Evolutionary conservation across 2,888 invertebrate species (phyloP).

Genomic region (Ametastegia equiseti): DNA sequence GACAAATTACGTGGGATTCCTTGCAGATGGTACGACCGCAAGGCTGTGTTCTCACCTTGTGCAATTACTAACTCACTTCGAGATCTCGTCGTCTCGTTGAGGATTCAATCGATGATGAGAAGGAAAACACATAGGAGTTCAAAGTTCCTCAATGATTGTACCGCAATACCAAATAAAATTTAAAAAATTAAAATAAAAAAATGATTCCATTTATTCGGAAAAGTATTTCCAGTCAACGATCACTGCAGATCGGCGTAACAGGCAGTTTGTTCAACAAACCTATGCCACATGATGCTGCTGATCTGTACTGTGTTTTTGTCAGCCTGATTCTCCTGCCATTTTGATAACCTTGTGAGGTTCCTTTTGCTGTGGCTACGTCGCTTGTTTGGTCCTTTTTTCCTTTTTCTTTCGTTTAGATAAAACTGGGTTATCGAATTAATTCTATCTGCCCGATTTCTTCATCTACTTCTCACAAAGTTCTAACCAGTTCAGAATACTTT

Average conservation of each 20-base stretch:
- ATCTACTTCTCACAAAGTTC: not conserved
- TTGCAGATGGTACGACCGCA: constrained; percentile 17
- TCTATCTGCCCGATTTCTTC: not conserved
- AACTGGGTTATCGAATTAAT: not conserved
- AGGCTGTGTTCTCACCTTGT: not conserved
- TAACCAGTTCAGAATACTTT: not conserved
- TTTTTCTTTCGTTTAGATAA: not conserved
- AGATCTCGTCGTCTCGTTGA: not conserved
- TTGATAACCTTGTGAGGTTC: not conserved
- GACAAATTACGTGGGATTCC: constrained; percentile 36
- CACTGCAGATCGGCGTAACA: not conserved
- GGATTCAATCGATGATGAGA: not conserved
- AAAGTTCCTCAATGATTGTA: no score
- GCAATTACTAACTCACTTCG: constrained; percentile 28
- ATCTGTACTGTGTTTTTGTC: constrained; percentile 31
- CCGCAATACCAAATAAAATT: no score
- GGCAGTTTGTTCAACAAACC: constrained; percentile 3
- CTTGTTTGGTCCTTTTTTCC: not conserved
- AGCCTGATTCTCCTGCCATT: not conserved
- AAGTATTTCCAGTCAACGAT: not conserved
- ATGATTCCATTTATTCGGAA: not conserved
- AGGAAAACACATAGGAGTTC: not conserved
- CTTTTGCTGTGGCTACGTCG: not conserved
- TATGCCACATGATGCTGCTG: not conserved
- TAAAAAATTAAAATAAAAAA: not conserved